Evolutionary conservation across 2,113 vertebrate species (phyloP), one percentile per base, ranked within the genome.

Genomic region (Lanius ludovicianus): DNA sequence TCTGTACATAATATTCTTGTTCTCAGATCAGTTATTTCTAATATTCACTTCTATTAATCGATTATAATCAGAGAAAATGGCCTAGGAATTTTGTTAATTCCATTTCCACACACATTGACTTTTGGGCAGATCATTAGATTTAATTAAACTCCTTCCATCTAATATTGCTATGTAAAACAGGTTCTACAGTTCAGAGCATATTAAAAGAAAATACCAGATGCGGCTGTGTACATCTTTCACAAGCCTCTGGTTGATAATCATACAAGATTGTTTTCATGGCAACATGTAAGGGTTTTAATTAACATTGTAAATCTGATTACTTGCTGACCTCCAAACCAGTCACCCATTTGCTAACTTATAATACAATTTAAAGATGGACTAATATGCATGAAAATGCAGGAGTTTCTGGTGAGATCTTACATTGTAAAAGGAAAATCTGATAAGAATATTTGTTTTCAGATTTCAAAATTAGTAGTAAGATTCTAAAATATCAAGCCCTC

Each of bases 131-230:
- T 84, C 68, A 91, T 79, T 78, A 88, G 37, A 80, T 71, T 83
- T 97, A 97, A 97, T 97, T 97, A 97, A 84, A 95, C 20, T 73
- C 35, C 23, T 52, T 96, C 65, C 68, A 85, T 88, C 31, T 84
- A 70, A 85, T 93, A 94, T 56, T 93, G 27, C 55, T 93, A 15
- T 84, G 74, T 90, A 82, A 49, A 82, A 68, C 41, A 50, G 5
- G 19, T 82, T 81, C 44, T 67, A 77, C 37, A 42, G 7, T 69
- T 95, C 78, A 84, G 1, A 92, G 1, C 24, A 52, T 73, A 91
- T 62, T 65, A 87, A 91, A 89, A 62, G 62, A 73, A 68, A 77
- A 44, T 80, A 86, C 39, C 63, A 91, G 15, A 69, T 78, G 91
- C 6, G 4, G 8, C 25, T 89, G 59, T 62, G 13, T 81, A 75